A percentile compares a stretch with the other conserved stretches of the same genome.
phyloP scores from a whole-genome alignment of 2,113 vertebrate species.

The Leiothrix lutea region DNA sequence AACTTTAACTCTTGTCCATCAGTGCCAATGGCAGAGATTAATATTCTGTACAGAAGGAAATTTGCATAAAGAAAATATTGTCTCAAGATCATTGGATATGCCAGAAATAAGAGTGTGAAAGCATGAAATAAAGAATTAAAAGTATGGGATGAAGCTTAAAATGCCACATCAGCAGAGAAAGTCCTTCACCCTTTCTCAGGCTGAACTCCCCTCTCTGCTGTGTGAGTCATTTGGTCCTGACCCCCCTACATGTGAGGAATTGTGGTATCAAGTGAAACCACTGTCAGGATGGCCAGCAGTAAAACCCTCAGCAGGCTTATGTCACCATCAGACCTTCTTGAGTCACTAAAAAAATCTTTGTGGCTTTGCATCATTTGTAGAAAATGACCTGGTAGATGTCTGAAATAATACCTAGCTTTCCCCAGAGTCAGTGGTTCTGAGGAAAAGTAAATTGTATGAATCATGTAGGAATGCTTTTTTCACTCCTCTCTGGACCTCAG shows the following conservation, averaged over 20 bases:
- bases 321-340: background rate
- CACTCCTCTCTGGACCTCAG: background rate
- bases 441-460: background rate
- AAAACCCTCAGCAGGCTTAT: background rate
- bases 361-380: background rate
- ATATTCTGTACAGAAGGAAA: background rate
- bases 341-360: background rate
- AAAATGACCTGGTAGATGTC: background rate
- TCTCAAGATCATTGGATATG: background rate
- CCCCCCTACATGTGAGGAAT: background rate
- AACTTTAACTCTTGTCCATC: background rate
- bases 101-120: background rate
- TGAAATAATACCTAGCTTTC: background rate
- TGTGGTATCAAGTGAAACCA: background rate
- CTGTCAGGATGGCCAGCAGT: background rate
- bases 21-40: background rate
- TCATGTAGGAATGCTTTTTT: background rate
- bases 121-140: background rate
- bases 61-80: conserved; percentile 39
- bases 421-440: background rate
- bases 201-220: background rate
- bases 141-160: background rate
- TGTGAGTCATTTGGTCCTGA: background rate
- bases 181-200: background rate
- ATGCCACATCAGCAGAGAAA: background rate